Percentiles rank a stretch among this genome's conserved stretches.
These are phyloP conservation scores for Mythimna vitellina DNA, from an alignment of 2,888 invertebrate species.

Conservation along the genomic window DNA sequence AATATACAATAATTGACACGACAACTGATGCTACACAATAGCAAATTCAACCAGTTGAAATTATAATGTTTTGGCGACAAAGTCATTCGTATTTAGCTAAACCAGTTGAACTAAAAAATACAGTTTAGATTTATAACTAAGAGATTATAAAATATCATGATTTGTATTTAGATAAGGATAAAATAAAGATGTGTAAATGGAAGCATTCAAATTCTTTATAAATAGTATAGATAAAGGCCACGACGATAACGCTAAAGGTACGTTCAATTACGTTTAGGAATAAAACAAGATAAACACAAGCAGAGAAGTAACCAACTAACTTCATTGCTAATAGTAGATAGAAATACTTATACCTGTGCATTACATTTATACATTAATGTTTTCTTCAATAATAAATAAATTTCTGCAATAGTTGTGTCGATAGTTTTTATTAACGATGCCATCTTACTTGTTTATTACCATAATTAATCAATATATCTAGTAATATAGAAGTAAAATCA, in stretches of 20 bases:
- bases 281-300: neutral
- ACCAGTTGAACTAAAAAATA: neutral
- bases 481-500: neutral
- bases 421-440: slow-evolving; percentile 1
- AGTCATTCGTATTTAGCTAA: neutral
- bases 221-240: neutral
- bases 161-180: neutral
- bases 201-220: slow-evolving; percentile 19
- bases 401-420: neutral
- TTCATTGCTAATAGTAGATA: no score
- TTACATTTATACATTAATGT: neutral
- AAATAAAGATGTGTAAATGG: slow-evolving; percentile 4
- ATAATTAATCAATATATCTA: slow-evolving; percentile 2
- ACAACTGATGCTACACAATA: slow-evolving; percentile 12
- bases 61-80: slow-evolving; percentile 1
- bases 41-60: slow-evolving; percentile 2
- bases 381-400: neutral
- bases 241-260: neutral
- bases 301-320: neutral
- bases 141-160: neutral
- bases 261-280: neutral
- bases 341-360: neutral
- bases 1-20: slow-evolving; percentile 3
- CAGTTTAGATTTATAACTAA: no score
- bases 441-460: slow-evolving; percentile 3